Conservation (phyloP, 2,888 invertebrate genomes). For the Lasioglossum morio region DNA sequence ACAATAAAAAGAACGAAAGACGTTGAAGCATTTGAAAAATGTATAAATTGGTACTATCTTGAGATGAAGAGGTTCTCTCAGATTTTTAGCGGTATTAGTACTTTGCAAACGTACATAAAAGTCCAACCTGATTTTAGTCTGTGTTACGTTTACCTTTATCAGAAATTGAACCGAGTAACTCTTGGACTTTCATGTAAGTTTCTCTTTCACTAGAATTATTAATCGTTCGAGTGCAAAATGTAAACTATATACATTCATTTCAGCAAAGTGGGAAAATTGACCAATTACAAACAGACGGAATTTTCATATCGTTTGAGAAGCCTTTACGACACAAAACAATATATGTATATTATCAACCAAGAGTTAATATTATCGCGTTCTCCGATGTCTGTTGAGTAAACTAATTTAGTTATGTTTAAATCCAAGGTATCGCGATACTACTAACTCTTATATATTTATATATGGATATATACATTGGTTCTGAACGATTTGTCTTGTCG, state of each 20-base stretch:
- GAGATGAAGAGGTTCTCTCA: slow-evolving; percentile 58
- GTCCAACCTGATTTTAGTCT: slow-evolving; percentile 26
- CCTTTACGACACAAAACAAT: slow-evolving; percentile 28
- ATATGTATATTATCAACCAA: slow-evolving; percentile 33
- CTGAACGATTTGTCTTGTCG: not conserved
- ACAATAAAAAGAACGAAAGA: slow-evolving; percentile 41
- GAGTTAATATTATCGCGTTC: slow-evolving; percentile 49
- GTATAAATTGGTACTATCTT: slow-evolving; percentile 55
- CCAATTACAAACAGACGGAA: slow-evolving; percentile 34
- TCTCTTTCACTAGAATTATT: slow-evolving; percentile 59
- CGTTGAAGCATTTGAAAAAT: slow-evolving; percentile 52
- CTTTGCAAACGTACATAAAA: slow-evolving; percentile 61
- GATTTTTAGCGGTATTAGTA: slow-evolving; percentile 68
- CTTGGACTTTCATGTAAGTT: slow-evolving; percentile 64
- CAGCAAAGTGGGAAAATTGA: slow-evolving; percentile 63
- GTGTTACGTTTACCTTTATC: slow-evolving; percentile 38
- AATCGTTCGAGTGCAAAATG: slow-evolving; percentile 58
- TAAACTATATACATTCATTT: slow-evolving; percentile 56
- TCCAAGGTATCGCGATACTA: slow-evolving; percentile 46
- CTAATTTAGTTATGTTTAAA: slow-evolving; percentile 27
- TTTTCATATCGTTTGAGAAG: slow-evolving; percentile 47
- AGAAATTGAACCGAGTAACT: slow-evolving; percentile 12
- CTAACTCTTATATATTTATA: slow-evolving; percentile 43
- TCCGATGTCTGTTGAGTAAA: slow-evolving; percentile 35
- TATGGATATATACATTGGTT: slow-evolving; percentile 11